Percentiles rank a stretch among this genome's conserved stretches.
phyloP scores from a whole-genome alignment of 2,888 invertebrate genomes.

The Tridacna gigas region DNA sequence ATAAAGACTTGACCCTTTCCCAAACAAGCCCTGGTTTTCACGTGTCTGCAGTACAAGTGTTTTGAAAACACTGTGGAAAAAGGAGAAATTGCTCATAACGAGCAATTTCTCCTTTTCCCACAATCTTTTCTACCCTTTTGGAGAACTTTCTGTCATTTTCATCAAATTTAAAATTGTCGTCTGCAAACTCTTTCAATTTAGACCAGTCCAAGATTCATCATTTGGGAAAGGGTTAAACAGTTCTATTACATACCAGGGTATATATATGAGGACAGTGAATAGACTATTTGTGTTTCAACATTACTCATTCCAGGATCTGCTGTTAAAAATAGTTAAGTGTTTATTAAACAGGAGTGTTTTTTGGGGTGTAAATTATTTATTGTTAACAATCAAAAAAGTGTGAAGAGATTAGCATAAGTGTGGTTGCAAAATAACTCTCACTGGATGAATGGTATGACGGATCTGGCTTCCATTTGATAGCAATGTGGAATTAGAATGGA shows the following conservation, averaged over 20 bases:
- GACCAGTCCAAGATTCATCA: too few species aligned
- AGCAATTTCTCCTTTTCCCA: neutral
- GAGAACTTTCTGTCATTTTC: too few species aligned
- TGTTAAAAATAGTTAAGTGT: slow-evolving; percentile 25
- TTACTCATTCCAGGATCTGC: slow-evolving; percentile 25
- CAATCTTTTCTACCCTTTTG: neutral
- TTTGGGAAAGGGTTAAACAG: too few species aligned
- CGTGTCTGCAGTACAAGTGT: too few species aligned
- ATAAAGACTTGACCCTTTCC: too few species aligned
- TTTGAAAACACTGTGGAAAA: neutral
- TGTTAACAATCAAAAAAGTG: slow-evolving; percentile 14
- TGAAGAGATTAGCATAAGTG: slow-evolving; percentile 5
- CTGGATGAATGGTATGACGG: neutral
- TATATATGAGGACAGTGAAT: slow-evolving; percentile 3
- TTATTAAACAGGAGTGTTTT: slow-evolving; percentile 26
- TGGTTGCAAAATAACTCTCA: slow-evolving; percentile 16
- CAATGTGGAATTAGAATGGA: slow-evolving; percentile 3
- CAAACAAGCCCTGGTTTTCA: too few species aligned
- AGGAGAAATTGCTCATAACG: neutral
- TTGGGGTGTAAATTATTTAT: slow-evolving; percentile 15
- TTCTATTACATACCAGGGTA: neutral
- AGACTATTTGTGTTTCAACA: slow-evolving; percentile 2
- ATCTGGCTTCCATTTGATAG: neutral
- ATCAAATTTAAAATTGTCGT: too few species aligned
- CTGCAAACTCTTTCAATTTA: too few species aligned